phyloP scores from a whole-genome alignment of 2,113 vertebrate species.

The Oreochromis tanganicae region DNA sequence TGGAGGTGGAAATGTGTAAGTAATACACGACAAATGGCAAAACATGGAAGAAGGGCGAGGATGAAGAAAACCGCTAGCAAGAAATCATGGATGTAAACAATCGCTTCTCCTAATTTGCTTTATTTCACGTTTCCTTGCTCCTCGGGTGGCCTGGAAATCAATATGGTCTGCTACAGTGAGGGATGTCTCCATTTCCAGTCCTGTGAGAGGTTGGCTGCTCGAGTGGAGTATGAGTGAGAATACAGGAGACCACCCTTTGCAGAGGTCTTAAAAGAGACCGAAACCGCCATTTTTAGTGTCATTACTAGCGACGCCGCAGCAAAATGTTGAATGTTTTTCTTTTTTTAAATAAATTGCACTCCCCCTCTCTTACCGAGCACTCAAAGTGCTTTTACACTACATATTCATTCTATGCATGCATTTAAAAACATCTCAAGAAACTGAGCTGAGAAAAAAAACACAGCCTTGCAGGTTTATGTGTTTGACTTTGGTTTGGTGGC shows the following conservation, averaged over 20 bases:
- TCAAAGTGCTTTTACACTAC: neutral
- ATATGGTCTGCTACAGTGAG: neutral
- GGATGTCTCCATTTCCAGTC: neutral
- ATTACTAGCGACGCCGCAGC: neutral
- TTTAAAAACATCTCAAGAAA: neutral
- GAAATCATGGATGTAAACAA: neutral
- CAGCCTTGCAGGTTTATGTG: neutral
- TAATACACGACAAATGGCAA: neutral
- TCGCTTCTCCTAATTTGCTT: neutral
- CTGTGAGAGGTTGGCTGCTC: neutral
- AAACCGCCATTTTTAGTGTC: neutral
- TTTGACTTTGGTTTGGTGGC: neutral
- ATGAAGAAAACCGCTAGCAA: neutral
- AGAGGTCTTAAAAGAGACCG: neutral
- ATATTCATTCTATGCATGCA: neutral
- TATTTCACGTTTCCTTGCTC: neutral
- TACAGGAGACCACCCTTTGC: neutral
- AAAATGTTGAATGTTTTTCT: neutral
- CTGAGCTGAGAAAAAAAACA: neutral
- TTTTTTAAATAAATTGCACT: neutral
- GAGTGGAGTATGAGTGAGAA: neutral
- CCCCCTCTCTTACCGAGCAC: neutral
- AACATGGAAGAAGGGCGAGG: neutral
- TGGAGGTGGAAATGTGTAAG: neutral
- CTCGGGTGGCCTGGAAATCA: slow-evolving; percentile 4